Conservation (phyloP, 2,113 vertebrate species). For the Calonectris borealis region DNA sequence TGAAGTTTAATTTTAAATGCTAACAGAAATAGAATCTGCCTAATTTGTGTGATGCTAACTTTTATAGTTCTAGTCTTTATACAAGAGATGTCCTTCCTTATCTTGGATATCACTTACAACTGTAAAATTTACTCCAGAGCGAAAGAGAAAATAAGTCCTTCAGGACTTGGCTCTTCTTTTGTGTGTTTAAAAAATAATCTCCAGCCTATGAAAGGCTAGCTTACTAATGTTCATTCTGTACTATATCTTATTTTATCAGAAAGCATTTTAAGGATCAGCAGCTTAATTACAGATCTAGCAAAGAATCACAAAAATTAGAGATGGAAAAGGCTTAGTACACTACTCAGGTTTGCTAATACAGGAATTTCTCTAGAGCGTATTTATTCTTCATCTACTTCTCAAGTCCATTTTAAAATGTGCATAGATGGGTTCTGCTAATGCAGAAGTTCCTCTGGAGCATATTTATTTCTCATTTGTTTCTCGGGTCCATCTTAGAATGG, state of each 20-base stretch:
- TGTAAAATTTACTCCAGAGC: background rate
- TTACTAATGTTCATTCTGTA: background rate
- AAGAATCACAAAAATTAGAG: background rate
- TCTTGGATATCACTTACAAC: background rate
- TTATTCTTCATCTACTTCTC: background rate
- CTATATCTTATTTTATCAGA: background rate
- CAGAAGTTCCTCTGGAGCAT: background rate
- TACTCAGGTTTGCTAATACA: constrained; percentile 26
- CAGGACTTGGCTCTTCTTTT: background rate
- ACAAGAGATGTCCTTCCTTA: background rate
- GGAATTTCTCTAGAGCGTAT: constrained; percentile 10
- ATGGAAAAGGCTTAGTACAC: background rate
- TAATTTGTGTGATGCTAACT: background rate
- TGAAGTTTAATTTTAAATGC: background rate
- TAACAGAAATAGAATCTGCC: background rate
- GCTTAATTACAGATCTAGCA: constrained; percentile 8
- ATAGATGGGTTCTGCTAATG: background rate
- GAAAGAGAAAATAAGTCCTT: background rate
- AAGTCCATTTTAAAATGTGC: background rate
- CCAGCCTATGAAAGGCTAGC: background rate
- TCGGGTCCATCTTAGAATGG: background rate
- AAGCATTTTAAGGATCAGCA: constrained; percentile 23
- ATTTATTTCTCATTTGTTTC: constrained; percentile 15
- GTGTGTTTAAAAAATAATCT: background rate
- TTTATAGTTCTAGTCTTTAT: background rate